Evolutionary conservation across 2,797 vertebrate species (phyloP).

Genomic region (Argentina silus): DNA sequence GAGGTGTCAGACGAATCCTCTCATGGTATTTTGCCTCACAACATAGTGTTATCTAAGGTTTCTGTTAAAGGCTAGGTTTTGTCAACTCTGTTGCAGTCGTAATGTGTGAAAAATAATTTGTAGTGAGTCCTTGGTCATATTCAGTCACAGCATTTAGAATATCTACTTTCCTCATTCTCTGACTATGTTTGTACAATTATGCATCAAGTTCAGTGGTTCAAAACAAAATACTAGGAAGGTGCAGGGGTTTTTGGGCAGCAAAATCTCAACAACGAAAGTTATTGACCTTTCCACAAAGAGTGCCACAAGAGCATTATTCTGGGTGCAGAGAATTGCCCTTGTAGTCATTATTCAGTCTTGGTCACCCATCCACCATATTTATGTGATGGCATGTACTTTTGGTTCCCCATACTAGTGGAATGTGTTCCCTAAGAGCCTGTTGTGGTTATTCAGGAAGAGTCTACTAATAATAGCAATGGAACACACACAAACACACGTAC

Average conservation of each 20-base stretch:
- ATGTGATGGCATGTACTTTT: conserved; percentile 30
- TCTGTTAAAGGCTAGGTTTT: not conserved
- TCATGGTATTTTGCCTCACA: conserved; percentile 53
- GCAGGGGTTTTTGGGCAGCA: conserved; percentile 22
- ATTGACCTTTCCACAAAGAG: conserved; percentile 53
- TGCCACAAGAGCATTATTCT: not conserved
- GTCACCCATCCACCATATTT: conserved; percentile 19
- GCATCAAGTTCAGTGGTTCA: conserved; percentile 25
- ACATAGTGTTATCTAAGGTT: conserved; percentile 38
- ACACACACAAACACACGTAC: conserved; percentile 23
- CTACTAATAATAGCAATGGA: conserved; percentile 41
- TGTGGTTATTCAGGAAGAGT: conserved; percentile 47
- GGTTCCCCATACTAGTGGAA: conserved; percentile 35
- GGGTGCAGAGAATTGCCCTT: conserved; percentile 12
- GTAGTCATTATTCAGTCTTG: not conserved
- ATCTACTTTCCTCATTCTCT: not conserved
- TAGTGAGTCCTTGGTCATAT: not conserved
- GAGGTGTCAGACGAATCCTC: conserved; percentile 33
- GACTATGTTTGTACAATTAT: not conserved
- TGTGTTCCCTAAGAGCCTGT: conserved; percentile 41
- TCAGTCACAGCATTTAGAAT: not conserved
- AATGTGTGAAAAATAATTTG: not conserved
- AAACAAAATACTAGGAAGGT: conserved; percentile 38
- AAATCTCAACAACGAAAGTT: conserved; percentile 49
- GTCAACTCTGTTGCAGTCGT: not conserved